Evolutionary conservation across 2,113 vertebrate species (phyloP), one percentile per base, ranked within the genome.

Genomic region (Blennius ocellaris): DNA sequence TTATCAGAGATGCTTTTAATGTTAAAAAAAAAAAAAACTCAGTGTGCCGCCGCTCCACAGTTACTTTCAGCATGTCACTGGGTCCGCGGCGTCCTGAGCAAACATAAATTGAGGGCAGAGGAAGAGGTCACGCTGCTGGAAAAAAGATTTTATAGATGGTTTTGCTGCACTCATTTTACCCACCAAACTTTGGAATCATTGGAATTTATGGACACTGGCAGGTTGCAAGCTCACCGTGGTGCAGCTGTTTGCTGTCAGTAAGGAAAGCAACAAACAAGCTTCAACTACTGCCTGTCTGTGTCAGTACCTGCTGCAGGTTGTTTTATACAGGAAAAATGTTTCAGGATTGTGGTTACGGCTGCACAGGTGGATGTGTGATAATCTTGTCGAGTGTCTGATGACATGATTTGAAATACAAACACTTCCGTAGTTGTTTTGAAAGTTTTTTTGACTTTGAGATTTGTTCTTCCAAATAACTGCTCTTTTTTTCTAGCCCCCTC

Each of bases 211-310:
- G 52, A 6, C 50, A 49, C 41, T 6, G 21, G 12, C 30, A 56
- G 8, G 48, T 48, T 78, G 15, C 30, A 45, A 48, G 44, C 49
- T 14, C n/a, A 59, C 14, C 58, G 17, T 4, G 6, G 21, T 40
- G 40, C 58, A 70, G 60, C 54, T 44, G 62, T 62, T 72, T 37
- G 51, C 37, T 63, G 57, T 43, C 63, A 59, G 30, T 51, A 16
- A 82, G 40, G 11, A 69, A 69, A 73, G 56, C 45, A 43, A 38
- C 52, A 60, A 61, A 56, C 52, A 52, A 2, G 43, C 38, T 3
- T 37, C 38, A 14, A 11, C 9, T 44, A 39, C 21, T 6, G 54
- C 6, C 12, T 14, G 21, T 30, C 21, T 30, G 21, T 30, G 21
- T 30, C 4, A 4, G 21, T 30, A 30, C 21, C 21, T 30, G 21